Base-by-base conservation (phyloP, 92 coral and sea anemone species). In the Porites divaricata region DNA sequence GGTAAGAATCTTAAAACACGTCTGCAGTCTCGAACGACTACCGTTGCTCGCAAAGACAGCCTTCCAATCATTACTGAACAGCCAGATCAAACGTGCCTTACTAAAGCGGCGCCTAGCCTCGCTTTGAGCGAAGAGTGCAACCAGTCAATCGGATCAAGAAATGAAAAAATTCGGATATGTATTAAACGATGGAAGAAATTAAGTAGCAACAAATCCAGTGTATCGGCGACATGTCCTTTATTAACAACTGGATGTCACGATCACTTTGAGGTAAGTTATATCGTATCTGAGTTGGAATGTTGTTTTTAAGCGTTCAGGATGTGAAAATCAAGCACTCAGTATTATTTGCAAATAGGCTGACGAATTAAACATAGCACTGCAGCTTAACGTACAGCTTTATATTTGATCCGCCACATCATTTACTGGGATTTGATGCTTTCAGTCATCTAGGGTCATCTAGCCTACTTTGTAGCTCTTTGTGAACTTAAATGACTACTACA, bases 221-320 rank as follows among this genome's bases (percentile, higher is more conserved):
- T 28, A 49, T 71, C 78, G 1, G 15, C 59, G 21, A 49, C 63
- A 17, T 51, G 63, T 0, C 45, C 45, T 35, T 35, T 35, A 35
- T 35, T 35, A 35, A 35, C 6, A 35, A 35, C 45, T 35, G 45
- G 45, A 52, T 8, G 21, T 52, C 41, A 73, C 6, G 19, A 49
- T 22, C 78, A 72, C 62, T 72, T 82, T 63, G 86, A 82, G 86
- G 86, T 82, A 61, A 58, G 79, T 72, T 73, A 9, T 35, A 9
- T 35, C 45, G 63, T 45, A 24, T 1, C 48, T 51, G 52, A 16
- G 9, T 20, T 12, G 12, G 22, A 20, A 21, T 24, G 17, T n/a
- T 66, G 12, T 11, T n/a, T 23, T 22, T 0, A 66, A 21, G 11
- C 25, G 35, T 11, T 1, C 35, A 23, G 71, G 49, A 22, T 22